Conservation (phyloP, 1,140 invertebrate species). For the Drosophila leontia region DNA sequence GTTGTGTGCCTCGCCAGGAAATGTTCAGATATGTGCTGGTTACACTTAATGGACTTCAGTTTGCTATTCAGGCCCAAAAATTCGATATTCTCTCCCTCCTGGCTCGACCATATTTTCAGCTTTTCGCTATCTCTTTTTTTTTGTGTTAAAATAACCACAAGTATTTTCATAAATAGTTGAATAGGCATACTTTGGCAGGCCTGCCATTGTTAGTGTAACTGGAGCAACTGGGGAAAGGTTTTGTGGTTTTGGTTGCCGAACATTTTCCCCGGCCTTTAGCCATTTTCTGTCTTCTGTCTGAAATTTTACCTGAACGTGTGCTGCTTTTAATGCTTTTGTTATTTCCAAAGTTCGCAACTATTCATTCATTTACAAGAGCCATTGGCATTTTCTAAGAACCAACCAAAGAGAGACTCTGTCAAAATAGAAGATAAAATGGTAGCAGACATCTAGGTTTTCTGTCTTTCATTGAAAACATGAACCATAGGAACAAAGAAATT, state of each 20-base stretch:
- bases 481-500: not conserved
- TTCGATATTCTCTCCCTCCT: constrained; percentile 13
- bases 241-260: constrained; percentile 55
- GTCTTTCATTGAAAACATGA: constrained; percentile 21
- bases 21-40: constrained; percentile 4
- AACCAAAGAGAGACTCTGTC: not conserved
- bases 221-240: constrained; percentile 33
- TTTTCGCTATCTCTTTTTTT: constrained; percentile 10
- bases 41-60: constrained; percentile 36
- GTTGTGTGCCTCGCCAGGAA: constrained; percentile 12
- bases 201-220: constrained; percentile 28
- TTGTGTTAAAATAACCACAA: constrained; percentile 69
- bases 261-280: constrained; percentile 42
- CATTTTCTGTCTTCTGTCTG: constrained; percentile 55
- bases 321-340: constrained; percentile 40
- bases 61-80: constrained; percentile 32
- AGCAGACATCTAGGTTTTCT: not conserved
- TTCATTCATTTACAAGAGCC: constrained; percentile 61
- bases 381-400: constrained; percentile 46
- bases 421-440: constrained; percentile 5
- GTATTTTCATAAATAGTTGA: constrained; percentile 82
- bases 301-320: constrained; percentile 59
- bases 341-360: constrained; percentile 55
- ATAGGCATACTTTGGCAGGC: constrained; percentile 61
- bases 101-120: constrained; percentile 1